Percentiles rank a stretch among this genome's conserved stretches.
phyloP scores from a whole-genome alignment of 2,888 invertebrate species.

The Ectemnius continuus region DNA sequence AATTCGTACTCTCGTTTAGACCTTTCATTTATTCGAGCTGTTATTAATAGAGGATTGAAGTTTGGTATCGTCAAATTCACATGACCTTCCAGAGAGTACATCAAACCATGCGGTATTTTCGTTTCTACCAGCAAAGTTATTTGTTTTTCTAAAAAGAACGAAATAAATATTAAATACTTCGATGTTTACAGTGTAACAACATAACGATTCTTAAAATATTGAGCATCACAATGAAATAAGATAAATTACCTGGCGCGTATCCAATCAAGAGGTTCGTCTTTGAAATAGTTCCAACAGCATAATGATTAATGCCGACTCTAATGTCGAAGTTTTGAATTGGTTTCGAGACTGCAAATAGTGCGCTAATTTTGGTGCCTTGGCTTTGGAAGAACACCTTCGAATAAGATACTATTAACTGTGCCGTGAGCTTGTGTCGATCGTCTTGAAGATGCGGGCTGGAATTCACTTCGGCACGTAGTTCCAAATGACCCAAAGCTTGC shows the following conservation, averaged over 20 bases:
- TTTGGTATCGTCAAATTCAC: constrained; percentile 87
- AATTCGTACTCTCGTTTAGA: constrained; percentile 84
- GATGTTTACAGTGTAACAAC: not conserved
- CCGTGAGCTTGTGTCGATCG: constrained; percentile 82
- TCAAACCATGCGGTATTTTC: constrained; percentile 83
- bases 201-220: not conserved
- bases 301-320: constrained; percentile 80
- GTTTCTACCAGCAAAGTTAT: constrained; percentile 81
- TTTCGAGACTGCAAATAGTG: constrained; percentile 82
- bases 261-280: constrained; percentile 79
- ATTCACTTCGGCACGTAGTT: constrained; percentile 85
- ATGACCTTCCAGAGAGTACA: constrained; percentile 84
- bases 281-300: constrained; percentile 80
- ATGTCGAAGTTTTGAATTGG: constrained; percentile 85
- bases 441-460: constrained; percentile 81
- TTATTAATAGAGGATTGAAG: constrained; percentile 84
- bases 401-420: constrained; percentile 82
- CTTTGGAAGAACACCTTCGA: constrained; percentile 80
- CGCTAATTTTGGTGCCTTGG: constrained; percentile 82
- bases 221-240: not conserved
- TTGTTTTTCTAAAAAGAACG: constrained; percentile 78
- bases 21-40: constrained; percentile 85
- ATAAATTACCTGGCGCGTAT: constrained; percentile 80
- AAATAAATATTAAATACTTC: not conserved
- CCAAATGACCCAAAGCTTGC: constrained; percentile 86